Evolutionary conservation across 1,140 invertebrate species (phyloP), one percentile per base, ranked within the genome.

Genomic region (Drosophila funebris): DNA sequence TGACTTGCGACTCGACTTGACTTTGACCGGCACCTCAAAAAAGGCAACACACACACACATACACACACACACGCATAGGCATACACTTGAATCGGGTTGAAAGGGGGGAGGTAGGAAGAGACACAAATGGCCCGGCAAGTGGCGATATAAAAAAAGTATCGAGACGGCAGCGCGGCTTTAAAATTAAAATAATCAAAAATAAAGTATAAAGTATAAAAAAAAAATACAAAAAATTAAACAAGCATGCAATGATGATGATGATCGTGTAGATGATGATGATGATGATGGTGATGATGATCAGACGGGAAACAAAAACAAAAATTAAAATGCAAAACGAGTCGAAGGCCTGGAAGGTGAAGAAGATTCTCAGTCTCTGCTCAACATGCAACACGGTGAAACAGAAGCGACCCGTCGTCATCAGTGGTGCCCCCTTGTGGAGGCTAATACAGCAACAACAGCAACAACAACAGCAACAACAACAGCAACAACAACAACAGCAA

Each of bases 271-370:
- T 62, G n/a, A 72, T 39, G 31, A 56, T 41, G n/a, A 37, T 62
- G 36, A 79, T 68, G 62, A 78, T 74, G 73, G 82, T 76, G 63
- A 81, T 77, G 58, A 83, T 57, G 78, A 81, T 72, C 72, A 73
- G 41, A 29, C 64, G 50, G 62, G 36, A 48, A 61, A 50, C 58
- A 37, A 27, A 63, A 67, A 27, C 4, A 36, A 57, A 87, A 87
- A 87, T 87, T 87, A 87, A 87, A 87, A 87, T 87, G 83, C 83
- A 87, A 87, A 87, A 87, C 83, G 83, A 88, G 83, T 87, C 82
- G 66, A 43, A 50, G 68, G 43, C 53, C 31, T 43, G 61, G 60
- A 73, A 72, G 56, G 69, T 76, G 67, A 54, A 24, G 36, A 62
- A 64, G 60, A 75, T 63, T 62, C 70, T 67, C 63, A 33, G 53